Evolutionary conservation across 2,113 vertebrate genomes (phyloP), one percentile per base, ranked within the genome.

Genomic region (Halichoeres trimaculatus): DNA sequence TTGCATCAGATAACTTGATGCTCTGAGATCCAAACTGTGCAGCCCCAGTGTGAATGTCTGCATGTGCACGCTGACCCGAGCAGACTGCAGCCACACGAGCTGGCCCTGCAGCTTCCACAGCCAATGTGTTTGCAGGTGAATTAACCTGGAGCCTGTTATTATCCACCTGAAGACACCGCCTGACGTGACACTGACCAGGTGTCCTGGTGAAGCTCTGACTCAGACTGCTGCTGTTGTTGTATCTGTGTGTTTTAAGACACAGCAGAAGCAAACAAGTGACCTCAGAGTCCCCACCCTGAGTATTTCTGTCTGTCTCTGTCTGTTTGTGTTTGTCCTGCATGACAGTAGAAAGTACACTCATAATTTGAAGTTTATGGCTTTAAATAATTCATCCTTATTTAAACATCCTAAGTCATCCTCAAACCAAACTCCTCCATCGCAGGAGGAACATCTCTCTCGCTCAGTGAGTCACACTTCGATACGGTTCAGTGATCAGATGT

Each of bases 201-300:
- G 11, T 56, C 35, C 24, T 5, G 14, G 78, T 22, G 26, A 78
- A 26, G 54, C 45, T 58, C 57, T 78, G 81, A 76, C 45, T 73
- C 64, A 80, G 1, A 55, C 76, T 12, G 62, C 76, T 12, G 62
- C 2, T 6, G 30, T 30, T 65, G 16, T 40, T 12, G 35, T 26
- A 34, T 74, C 26, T 3, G n/a, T 47, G 56, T 58, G 2, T 52
- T 76, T 78, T 54, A 43, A 74, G 0, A 35, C 54, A 48, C 65
- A 40, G 16, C 47, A 74, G 35, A 74, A 59, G 55, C 52, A 80
- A 85, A 83, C 74, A 74, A 80, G 73, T 74, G 73, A 78, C 64
- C 66, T 84, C 75, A 77, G 76, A 16, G 55, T 72, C 57, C 16
- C 8, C 72, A 53, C 40, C 57, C 41, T 22, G 8, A 56, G n/a